These are phyloP conservation scores for Carassius gibelio DNA, from an alignment of 2,113 vertebrate species.

Conservation along the genomic window DNA sequence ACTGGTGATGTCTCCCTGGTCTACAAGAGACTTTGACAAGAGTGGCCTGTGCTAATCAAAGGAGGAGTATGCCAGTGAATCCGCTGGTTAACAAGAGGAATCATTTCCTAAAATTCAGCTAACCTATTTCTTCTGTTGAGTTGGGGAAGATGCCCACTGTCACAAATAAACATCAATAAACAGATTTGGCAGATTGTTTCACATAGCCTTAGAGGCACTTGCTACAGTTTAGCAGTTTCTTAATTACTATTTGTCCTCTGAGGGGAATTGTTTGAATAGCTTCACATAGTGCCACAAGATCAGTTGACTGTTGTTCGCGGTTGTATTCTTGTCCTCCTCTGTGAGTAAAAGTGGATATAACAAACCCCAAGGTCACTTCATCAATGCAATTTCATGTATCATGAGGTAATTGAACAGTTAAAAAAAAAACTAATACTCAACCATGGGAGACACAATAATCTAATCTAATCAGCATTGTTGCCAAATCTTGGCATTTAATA, in stretches of 20 bases:
- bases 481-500: not conserved
- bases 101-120: not conserved
- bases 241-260: conserved; percentile 60
- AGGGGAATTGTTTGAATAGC: conserved; percentile 57
- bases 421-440: not conserved
- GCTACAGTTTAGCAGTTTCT: conserved; percentile 49
- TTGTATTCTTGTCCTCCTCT: conserved; percentile 18
- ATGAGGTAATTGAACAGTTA: not conserved
- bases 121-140: conserved; percentile 10
- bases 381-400: conserved; percentile 6
- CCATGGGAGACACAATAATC: not conserved
- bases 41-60: not conserved
- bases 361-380: conserved; percentile 30
- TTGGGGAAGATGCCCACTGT: conserved; percentile 46
- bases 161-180: conserved; percentile 55
- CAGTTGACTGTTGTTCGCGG: conserved; percentile 52
- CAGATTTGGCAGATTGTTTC: conserved; percentile 58
- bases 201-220: conserved; percentile 48
- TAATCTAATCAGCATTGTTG: not conserved
- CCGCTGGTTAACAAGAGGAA: not conserved
- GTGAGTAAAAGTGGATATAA: not conserved
- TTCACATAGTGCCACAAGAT: conserved; percentile 51
- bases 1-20: conserved; percentile 34
- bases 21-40: conserved; percentile 38
- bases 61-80: not conserved